phyloP scores from a whole-genome alignment of 2,113 vertebrate species.

The Phocoena phocoena region DNA sequence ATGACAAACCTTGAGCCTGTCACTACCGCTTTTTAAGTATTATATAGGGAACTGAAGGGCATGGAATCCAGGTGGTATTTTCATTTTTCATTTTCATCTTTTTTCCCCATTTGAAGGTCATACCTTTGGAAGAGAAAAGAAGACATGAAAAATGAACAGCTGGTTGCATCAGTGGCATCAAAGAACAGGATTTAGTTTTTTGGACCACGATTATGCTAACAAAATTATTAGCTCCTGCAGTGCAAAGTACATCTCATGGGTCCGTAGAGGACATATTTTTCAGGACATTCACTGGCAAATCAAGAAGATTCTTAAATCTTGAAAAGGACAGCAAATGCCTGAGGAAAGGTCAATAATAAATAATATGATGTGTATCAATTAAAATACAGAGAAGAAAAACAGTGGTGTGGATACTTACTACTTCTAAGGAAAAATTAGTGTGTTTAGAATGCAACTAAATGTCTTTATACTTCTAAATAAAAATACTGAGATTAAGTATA shows the following conservation, averaged over 20 bases:
- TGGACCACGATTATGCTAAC: not conserved
- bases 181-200: not conserved
- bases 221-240: not conserved
- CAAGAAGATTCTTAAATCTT: slow-evolving; percentile 12
- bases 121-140: slow-evolving; percentile 52
- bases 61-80: slow-evolving; percentile 57
- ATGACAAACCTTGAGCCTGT: not conserved
- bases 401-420: not conserved
- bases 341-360: not conserved
- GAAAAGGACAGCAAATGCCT: not conserved
- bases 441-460: not conserved
- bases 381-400: not conserved
- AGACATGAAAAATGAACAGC: slow-evolving; percentile 56
- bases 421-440: not conserved
- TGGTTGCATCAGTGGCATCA: slow-evolving; percentile 50
- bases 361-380: not conserved
- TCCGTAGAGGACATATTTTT: not conserved
- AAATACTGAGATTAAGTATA: not conserved
- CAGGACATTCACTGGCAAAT: not conserved
- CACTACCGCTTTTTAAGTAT: not conserved
- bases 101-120: slow-evolving; percentile 46
- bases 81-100: slow-evolving; percentile 10
- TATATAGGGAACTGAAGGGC: not conserved
- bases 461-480: not conserved
- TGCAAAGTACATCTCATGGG: not conserved